phyloP scores from a whole-genome alignment of 2,113 vertebrate genomes.

The Acanthisitta chloris region DNA sequence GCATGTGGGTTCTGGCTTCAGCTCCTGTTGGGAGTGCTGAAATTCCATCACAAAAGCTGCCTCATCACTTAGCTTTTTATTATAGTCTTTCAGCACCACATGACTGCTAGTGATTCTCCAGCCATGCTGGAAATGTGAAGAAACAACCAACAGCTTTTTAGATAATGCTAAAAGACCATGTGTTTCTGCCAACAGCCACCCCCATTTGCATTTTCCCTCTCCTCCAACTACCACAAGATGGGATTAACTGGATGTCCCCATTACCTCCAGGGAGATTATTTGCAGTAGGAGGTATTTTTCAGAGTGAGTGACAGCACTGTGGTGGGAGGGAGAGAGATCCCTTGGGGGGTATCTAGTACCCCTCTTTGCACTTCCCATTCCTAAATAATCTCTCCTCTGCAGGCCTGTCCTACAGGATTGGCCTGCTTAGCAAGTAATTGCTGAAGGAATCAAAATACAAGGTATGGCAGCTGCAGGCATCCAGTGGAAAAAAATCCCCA shows the following conservation, averaged over 20 bases:
- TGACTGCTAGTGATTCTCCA: not conserved
- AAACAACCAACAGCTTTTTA: not conserved
- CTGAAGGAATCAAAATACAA: not conserved
- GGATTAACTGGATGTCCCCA: not conserved
- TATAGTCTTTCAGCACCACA: slow-evolving; percentile 19
- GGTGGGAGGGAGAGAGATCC: not conserved
- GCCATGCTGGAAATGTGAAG: not conserved
- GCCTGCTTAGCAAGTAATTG: not conserved
- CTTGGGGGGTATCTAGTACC: not conserved
- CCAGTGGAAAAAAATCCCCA: not conserved
- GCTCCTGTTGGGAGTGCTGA: slow-evolving; percentile 27
- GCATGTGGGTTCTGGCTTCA: not conserved
- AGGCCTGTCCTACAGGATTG: not conserved
- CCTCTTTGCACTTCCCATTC: not conserved
- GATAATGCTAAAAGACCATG: not conserved
- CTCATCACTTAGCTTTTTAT: slow-evolving; percentile 36
- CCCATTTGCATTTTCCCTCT: not conserved
- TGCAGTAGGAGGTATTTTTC: not conserved
- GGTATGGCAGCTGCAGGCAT: not conserved
- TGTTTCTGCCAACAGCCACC: not conserved
- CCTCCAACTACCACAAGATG: not conserved
- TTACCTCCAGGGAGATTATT: not conserved
- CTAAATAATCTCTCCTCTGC: not conserved
- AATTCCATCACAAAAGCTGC: slow-evolving; percentile 39
- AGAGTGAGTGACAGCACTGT: not conserved